Percentiles rank a stretch among this genome's conserved stretches.
phyloP scores from a whole-genome alignment of 2,888 invertebrate species.

The Tetrapedia diversipes region DNA sequence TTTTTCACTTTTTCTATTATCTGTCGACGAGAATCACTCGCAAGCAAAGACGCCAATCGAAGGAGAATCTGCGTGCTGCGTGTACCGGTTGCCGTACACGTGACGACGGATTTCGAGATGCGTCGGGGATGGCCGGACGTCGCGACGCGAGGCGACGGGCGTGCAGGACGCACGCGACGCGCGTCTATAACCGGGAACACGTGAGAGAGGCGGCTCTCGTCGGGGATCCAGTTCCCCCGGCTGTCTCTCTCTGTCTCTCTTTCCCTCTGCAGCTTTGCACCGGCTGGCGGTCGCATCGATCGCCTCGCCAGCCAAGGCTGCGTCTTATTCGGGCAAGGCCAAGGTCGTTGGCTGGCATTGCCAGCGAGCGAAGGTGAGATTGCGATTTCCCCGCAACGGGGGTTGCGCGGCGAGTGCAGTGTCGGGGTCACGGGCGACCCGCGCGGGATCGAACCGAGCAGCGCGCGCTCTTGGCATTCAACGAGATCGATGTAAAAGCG shows the following conservation, averaged over 20 bases:
- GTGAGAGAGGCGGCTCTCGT: conserved; percentile 69
- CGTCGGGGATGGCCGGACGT: conserved; percentile 14
- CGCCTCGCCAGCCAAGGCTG: conserved; percentile 74
- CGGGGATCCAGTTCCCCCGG: conserved; percentile 56
- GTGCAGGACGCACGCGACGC: conserved; percentile 67
- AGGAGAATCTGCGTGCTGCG: no score
- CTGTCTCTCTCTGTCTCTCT: no score
- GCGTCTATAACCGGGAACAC: conserved; percentile 68
- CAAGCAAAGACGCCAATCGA: no score
- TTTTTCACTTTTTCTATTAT: not conserved
- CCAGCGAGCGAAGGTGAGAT: conserved; percentile 70
- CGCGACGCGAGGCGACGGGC: conserved; percentile 42
- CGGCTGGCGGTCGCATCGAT: conserved; percentile 74
- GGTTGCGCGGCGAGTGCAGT: conserved; percentile 53
- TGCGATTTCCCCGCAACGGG: conserved; percentile 63
- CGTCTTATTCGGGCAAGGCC: conserved; percentile 78
- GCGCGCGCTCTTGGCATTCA: conserved; percentile 36
- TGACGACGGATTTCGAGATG: conserved; percentile 9
- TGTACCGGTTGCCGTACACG: conserved; percentile 17
- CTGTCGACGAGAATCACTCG: not conserved
- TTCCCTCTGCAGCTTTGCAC: conserved; percentile 61
- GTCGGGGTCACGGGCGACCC: conserved; percentile 35
- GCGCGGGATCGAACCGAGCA: conserved; percentile 16
- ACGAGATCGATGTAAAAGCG: not conserved
- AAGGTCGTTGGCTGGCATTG: conserved; percentile 77